A percentile compares a stretch with the other conserved stretches of the same genome.
Evolutionary conservation across 1,140 invertebrate species (phyloP).

Genomic region (Drosophila simulans): DNA sequence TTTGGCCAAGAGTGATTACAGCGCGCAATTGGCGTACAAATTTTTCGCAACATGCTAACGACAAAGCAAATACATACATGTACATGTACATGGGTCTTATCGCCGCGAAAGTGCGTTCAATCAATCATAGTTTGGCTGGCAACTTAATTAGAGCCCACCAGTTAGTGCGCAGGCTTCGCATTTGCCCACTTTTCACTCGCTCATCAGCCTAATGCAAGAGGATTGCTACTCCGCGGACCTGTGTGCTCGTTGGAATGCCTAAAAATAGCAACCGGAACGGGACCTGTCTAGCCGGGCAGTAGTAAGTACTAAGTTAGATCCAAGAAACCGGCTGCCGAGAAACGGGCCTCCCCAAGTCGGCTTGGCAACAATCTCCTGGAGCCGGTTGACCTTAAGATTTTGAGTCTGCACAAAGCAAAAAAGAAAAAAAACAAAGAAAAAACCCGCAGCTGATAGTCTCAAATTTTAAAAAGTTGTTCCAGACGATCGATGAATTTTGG

Average conservation of each 20-base stretch:
- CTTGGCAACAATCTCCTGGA: slow-evolving; percentile 37
- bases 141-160: slow-evolving; percentile 42
- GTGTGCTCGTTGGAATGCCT: slow-evolving; percentile 17
- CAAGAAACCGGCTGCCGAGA: slow-evolving; percentile 29
- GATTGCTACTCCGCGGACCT: slow-evolving; percentile 13
- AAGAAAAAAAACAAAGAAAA: slow-evolving; percentile 2
- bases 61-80: slow-evolving; percentile 4
- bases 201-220: slow-evolving; percentile 49
- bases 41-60: slow-evolving; percentile 31
- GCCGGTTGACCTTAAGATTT: slow-evolving; percentile 68
- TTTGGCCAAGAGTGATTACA: slow-evolving; percentile 38
- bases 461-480: slow-evolving; percentile 30
- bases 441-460: slow-evolving; percentile 20
- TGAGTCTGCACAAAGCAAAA: slow-evolving; percentile 23
- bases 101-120: slow-evolving; percentile 35
- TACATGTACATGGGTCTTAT: slow-evolving; percentile 24
- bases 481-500: not conserved
- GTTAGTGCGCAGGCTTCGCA: slow-evolving; percentile 42
- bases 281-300: slow-evolving; percentile 7
- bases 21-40: slow-evolving; percentile 35
- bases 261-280: slow-evolving; percentile 35
- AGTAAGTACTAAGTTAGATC: slow-evolving; percentile 6
- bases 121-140: slow-evolving; percentile 45
- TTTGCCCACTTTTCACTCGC: slow-evolving; percentile 8
- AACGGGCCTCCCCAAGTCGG: slow-evolving; percentile 1